A percentile compares a stretch with the other conserved stretches of the same genome.
These are phyloP conservation scores for Erebia palarica DNA, from an alignment of 2,888 invertebrate species.

Conservation along the genomic window DNA sequence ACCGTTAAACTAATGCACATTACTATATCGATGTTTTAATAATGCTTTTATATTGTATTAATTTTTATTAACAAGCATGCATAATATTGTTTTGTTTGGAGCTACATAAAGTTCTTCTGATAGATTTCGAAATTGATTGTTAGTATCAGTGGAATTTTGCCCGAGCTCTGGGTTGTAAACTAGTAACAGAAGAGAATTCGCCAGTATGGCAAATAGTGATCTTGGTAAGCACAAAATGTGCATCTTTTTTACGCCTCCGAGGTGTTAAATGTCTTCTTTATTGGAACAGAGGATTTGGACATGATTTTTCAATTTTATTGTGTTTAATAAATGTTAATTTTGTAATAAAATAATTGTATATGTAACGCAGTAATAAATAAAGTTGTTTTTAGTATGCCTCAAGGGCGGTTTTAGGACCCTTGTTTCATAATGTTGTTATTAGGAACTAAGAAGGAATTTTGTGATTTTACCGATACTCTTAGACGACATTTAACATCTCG, in stretches of 20 bases:
- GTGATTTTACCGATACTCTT: neutral
- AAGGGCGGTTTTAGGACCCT: constrained; percentile 17
- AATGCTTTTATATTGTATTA: constrained; percentile 39
- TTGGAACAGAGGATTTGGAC: neutral
- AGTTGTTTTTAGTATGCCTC: constrained; percentile 17
- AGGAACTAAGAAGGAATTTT: constrained; percentile 6
- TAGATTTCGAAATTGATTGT: constrained; percentile 79
- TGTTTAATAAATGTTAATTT: neutral
- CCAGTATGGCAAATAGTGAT: constrained; percentile 53
- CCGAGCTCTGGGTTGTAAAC: constrained; percentile 55
- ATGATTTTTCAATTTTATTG: neutral
- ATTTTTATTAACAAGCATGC: constrained; percentile 35
- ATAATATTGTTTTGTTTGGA: constrained; percentile 31
- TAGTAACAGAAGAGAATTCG: constrained; percentile 46
- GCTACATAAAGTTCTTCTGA: constrained; percentile 58
- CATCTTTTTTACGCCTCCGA: constrained; percentile 59
- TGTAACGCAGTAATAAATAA: constrained; percentile 16
- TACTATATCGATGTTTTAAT: constrained; percentile 44
- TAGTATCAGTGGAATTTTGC: constrained; percentile 62
- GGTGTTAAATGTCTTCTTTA: constrained; percentile 59
- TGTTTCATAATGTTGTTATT: constrained; percentile 17
- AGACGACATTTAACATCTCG: constrained; percentile 59
- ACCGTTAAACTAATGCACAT: constrained; percentile 41
- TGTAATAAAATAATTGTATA: constrained; percentile 5
- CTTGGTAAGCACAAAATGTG: constrained; percentile 70